phyloP scores from a whole-genome alignment of 1,140 invertebrate genomes.

The Neelides sp. region DNA sequence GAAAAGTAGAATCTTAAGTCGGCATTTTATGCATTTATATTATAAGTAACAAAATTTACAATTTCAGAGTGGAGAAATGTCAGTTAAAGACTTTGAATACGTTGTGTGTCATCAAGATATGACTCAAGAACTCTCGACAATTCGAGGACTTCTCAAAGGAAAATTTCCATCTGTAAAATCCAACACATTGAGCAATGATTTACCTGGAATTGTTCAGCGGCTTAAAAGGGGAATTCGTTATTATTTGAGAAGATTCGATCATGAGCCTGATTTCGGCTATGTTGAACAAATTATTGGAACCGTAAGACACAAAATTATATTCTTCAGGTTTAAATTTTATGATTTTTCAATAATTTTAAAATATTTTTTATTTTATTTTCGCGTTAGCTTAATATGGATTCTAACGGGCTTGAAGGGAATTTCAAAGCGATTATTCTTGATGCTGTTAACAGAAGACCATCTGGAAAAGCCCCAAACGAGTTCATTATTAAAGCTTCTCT shows the following conservation, averaged over 20 bases:
- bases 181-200: constrained; percentile 51
- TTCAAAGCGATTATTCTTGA: constrained; percentile 49
- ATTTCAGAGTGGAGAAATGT: constrained; percentile 49
- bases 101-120: constrained; percentile 63
- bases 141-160: constrained; percentile 59
- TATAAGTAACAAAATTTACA: constrained; percentile 22
- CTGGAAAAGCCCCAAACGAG: constrained; percentile 40
- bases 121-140: constrained; percentile 53
- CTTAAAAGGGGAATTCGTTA: constrained; percentile 56
- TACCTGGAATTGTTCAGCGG: constrained; percentile 45
- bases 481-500: constrained; percentile 50
- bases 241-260: constrained; percentile 46
- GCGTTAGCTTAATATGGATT: constrained; percentile 56
- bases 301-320: constrained; percentile 38
- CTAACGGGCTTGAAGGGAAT: constrained; percentile 55
- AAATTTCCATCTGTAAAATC: constrained; percentile 54
- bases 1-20: not conserved
- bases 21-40: not conserved
- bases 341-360: constrained; percentile 4
- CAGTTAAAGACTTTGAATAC: constrained; percentile 55
- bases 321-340: not conserved
- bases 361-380: constrained; percentile 13
- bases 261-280: constrained; percentile 53
- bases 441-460: constrained; percentile 46
- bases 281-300: constrained; percentile 52